These are phyloP conservation scores for Ochropleura leucogaster DNA, from an alignment of 2,888 invertebrate species.

Conservation along the genomic window DNA sequence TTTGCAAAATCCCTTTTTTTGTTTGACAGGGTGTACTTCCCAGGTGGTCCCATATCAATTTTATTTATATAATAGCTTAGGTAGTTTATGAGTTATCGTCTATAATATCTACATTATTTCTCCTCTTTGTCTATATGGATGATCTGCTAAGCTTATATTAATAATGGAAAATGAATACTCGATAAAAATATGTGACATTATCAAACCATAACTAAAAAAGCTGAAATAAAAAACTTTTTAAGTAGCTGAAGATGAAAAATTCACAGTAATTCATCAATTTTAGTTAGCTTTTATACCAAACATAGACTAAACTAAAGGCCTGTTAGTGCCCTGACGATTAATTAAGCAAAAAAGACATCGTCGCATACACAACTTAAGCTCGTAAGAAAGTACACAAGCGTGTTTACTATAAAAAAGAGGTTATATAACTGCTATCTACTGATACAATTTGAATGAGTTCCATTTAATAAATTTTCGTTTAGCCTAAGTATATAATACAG, in stretches of 20 bases:
- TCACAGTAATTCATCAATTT: background rate
- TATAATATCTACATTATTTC: no score
- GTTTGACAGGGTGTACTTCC: no score
- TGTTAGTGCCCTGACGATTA: background rate
- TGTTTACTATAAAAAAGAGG: conserved; percentile 13
- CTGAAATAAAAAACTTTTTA: no score
- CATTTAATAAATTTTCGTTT: background rate
- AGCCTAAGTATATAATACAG: background rate
- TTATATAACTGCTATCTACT: conserved; percentile 19
- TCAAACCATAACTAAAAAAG: no score
- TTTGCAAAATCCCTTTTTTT: no score
- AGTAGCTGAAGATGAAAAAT: background rate
- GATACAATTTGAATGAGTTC: background rate
- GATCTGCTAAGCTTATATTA: no score
- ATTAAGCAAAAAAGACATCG: conserved; percentile 4
- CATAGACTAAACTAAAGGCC: background rate
- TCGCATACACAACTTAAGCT: background rate
- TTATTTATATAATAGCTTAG: no score
- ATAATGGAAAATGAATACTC: no score
- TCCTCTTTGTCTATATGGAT: no score
- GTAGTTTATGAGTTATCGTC: no score
- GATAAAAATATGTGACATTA: no score
- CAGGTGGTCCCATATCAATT: no score
- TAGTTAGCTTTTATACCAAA: background rate
- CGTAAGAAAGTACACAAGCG: conserved; percentile 5